Evolutionary conservation across 92 coral and sea anemone genomes (phyloP).

Genomic region (Palythoa grandiflora): DNA sequence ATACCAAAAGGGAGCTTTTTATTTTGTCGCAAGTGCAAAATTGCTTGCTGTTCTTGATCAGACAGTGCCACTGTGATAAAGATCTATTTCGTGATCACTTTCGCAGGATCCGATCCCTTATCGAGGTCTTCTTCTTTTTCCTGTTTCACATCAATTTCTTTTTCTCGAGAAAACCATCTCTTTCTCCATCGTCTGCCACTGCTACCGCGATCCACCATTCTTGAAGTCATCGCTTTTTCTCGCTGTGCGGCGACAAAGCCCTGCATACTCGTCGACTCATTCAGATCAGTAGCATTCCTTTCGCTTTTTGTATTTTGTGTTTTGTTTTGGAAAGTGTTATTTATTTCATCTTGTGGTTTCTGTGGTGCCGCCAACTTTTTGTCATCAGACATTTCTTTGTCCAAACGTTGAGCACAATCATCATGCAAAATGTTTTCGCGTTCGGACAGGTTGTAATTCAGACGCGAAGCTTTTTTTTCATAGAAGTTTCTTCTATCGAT

Average conservation of each 20-base stretch:
- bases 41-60: neutral
- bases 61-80: neutral
- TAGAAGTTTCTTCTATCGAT: slow-evolving; percentile 39
- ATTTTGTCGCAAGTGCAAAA: neutral
- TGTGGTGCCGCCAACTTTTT: slow-evolving; percentile 8
- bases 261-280: neutral
- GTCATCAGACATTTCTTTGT: neutral
- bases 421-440: neutral
- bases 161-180: slow-evolving; percentile 31
- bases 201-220: slow-evolving; percentile 39
- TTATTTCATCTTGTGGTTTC: slow-evolving; percentile 41
- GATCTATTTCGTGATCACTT: neutral
- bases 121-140: neutral
- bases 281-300: neutral
- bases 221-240: slow-evolving; percentile 36
- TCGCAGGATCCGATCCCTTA: neutral
- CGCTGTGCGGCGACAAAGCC: slow-evolving; percentile 26
- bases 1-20: neutral
- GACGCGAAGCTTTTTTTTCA: slow-evolving; percentile 39
- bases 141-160: slow-evolving; percentile 28
- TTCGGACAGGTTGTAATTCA: slow-evolving; percentile 1
- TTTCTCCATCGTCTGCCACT: slow-evolving; percentile 52
- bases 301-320: slow-evolving; percentile 12
- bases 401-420: neutral
- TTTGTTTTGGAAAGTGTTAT: slow-evolving; percentile 18